Conservation (phyloP, 2,797 vertebrate species). For the Garrulus glandarius region DNA sequence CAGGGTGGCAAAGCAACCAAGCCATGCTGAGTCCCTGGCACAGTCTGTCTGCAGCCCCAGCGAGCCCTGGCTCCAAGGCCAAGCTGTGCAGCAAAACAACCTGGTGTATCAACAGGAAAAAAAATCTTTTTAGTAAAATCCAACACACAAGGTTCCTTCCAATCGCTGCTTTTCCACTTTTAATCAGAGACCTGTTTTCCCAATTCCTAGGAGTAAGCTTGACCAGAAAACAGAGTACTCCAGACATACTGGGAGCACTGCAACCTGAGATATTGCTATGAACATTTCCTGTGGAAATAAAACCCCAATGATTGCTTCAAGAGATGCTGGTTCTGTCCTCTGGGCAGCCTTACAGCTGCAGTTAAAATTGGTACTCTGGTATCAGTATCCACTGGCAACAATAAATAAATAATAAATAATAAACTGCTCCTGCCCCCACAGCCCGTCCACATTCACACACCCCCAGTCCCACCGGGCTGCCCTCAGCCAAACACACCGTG, state of each 20-base stretch:
- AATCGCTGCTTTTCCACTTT: background rate
- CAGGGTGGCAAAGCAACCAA: background rate
- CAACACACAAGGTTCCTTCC: background rate
- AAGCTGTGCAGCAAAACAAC: background rate
- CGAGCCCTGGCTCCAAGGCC: background rate
- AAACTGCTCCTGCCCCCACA: background rate
- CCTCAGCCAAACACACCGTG: fast-evolving
- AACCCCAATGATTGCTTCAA: fast-evolving
- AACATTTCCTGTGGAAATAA: background rate
- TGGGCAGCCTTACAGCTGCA: background rate
- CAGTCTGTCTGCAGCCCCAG: fast-evolving
- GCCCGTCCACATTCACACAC: background rate
- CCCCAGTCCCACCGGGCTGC: background rate
- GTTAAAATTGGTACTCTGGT: background rate
- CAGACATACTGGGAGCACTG: background rate
- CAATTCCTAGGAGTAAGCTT: background rate
- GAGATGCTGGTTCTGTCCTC: background rate
- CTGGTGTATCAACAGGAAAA: background rate
- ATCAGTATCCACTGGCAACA: background rate
- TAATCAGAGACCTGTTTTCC: background rate
- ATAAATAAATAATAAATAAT: background rate
- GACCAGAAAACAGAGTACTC: background rate
- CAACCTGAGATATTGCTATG: background rate
- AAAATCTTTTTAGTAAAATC: background rate
- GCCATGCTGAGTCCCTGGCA: background rate